Base-by-base conservation (phyloP, 2,797 vertebrate species). In the Cossypha heuglini region DNA sequence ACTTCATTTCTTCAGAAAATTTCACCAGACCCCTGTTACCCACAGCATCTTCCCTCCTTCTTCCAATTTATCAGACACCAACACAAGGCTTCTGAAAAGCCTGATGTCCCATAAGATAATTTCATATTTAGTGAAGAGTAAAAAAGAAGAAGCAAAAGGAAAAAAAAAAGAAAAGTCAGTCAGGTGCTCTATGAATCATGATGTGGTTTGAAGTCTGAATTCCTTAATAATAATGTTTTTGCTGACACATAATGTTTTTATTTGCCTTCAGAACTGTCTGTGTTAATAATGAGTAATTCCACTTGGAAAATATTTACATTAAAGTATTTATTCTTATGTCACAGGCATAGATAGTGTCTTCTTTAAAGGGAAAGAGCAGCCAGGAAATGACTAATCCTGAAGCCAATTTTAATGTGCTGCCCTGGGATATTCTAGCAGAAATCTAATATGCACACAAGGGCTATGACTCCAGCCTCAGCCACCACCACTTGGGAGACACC, bases 171-270 rank as follows among this genome's bases (percentile, higher is more conserved):
- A 55, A 10, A 33, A 57, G 21, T 1, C 42, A 68, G 58, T 91
- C 94, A 94, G 80, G 96, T 97, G 80, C 33, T 88, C 51, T 81
- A 14, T 96, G 96, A 97, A 84, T 95, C 95, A 96, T 49, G 20
- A 16, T 76, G 79, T 48, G 73, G 83, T 92, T 73, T 90, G 59
- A 88, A 88, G 78, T 38, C 62, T 91, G 62, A 93, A 90, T 88
- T 97, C 93, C 48, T 92, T 59, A 94, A 93, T 92, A 88, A 95
- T 35, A 86, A 91, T 72, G 43, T 4, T 93, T 95, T 86, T 93
- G 93, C 88, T 95, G 94, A 95, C 86, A 93, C 78, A 94, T 7
- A 14, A 59, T 93, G 43, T 79, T 96, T 96, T 77, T 81, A 81
- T 92, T 95, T 95, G 82, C 83, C 88, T 69, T 95, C 62, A 94